Base-by-base conservation (phyloP, 2,888 invertebrate genomes). In the Tachina fera region DNA sequence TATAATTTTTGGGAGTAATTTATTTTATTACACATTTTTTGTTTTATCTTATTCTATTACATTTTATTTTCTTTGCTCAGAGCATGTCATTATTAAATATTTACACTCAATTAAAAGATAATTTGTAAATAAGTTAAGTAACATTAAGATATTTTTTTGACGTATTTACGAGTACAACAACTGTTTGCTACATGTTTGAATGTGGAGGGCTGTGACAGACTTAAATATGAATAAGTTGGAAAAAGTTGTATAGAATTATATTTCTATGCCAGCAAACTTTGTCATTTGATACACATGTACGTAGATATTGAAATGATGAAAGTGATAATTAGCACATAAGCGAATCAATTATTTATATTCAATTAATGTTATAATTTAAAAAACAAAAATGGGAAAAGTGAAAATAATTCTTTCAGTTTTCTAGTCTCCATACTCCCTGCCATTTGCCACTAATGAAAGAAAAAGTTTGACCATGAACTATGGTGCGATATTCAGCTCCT, bases 31-130 rank as follows among this genome's bases (percentile, higher is more conserved):
- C 14, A 9, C 1, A 16, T 53, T 11, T n/a, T 49, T 13, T 11
- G n/a, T 49, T 13, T 53, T 19, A 13, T 63, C 11, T 61, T 19
- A 3, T 68, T 22, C n/a, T 51, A 49, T 16, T 47, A 2, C 19
- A 8, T n/a, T 31, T 53, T 61, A 45, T 39, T 61, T 53, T 70
- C 9, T 31, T 49, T 47, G 63, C 75, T 56, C 43, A 49, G 67
- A 43, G 43, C 79, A 68, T 76, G 67, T 77, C 79, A 49, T 76
- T 76, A 76, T 71, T 72, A 76, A 76, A 86, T 80, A 83, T 83
- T 86, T 80, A 83, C 79, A 83, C 86, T 83, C 83, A 86, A 83
- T 86, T 86, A 83, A 80, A 83, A 83, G 79, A 83, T 86, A 86
- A 86, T 86, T 83, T 86, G 79, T 79, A 72, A 78, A 68, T 67